Conservation (phyloP, 2,113 vertebrate species). For the Nerophis ophidion region DNA sequence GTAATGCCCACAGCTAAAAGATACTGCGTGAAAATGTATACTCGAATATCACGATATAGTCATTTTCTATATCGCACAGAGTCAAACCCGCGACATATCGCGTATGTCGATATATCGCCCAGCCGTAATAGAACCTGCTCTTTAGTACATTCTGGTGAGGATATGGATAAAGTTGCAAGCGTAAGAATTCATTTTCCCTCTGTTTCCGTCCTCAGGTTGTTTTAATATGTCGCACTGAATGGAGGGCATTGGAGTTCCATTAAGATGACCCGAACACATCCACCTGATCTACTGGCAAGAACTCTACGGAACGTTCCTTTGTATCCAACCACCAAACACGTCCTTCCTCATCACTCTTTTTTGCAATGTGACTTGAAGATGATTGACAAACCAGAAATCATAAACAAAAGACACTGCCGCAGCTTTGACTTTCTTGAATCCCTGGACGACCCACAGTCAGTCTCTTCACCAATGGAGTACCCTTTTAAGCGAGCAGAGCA, state of each 20-base stretch:
- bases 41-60: too few relatives aligned
- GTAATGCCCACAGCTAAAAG: too few relatives aligned
- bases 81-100: too few relatives aligned
- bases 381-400: constrained; percentile 79
- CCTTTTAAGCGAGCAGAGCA: constrained; percentile 61
- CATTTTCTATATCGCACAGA: too few relatives aligned
- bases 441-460: constrained; percentile 78
- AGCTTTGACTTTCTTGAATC: constrained; percentile 94
- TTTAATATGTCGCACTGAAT: constrained; percentile 69
- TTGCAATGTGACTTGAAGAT: constrained; percentile 81
- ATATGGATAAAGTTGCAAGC: background rate
- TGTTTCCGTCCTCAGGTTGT: constrained; percentile 47
- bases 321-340: constrained; percentile 67
- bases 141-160: background rate
- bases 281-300: constrained; percentile 91
- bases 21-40: too few relatives aligned
- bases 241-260: constrained; percentile 61
- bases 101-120: too few relatives aligned
- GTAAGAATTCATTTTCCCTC: background rate
- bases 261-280: constrained; percentile 98
- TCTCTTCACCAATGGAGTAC: constrained; percentile 73
- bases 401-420: constrained; percentile 95
- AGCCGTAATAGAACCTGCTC: background rate
- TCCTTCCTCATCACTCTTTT: constrained; percentile 62
- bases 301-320: constrained; percentile 85